phyloP scores from a whole-genome alignment of 2,797 vertebrate species.

The Neoniphon sammara region DNA sequence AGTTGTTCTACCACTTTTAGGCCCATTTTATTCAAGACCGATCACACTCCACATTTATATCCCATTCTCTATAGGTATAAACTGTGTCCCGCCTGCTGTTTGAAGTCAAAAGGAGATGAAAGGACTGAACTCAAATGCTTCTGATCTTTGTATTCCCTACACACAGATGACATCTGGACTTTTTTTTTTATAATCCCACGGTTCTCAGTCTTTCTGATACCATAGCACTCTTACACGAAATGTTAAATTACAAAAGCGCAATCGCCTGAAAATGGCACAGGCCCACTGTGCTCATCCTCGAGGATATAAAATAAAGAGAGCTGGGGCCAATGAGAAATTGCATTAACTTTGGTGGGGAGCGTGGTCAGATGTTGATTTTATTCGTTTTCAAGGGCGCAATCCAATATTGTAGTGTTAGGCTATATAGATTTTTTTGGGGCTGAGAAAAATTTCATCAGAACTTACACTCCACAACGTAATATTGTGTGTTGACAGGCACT shows the following conservation, averaged over 20 bases:
- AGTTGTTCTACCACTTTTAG: too few relatives aligned
- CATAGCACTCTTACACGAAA: too few relatives aligned
- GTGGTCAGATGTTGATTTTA: neutral
- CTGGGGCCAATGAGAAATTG: neutral
- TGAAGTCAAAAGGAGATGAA: too few relatives aligned
- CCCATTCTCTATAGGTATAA: too few relatives aligned
- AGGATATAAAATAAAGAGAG: neutral
- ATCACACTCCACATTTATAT: too few relatives aligned
- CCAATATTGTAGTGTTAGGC: neutral
- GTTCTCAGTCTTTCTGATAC: too few relatives aligned
- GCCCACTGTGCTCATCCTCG: neutral
- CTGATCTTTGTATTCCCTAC: too few relatives aligned
- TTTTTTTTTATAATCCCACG: too few relatives aligned
- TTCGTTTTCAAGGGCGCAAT: neutral
- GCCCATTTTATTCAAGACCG: too few relatives aligned
- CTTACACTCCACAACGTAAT: neutral
- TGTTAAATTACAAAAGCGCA: neutral
- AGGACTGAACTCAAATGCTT: too few relatives aligned
- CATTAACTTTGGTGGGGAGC: neutral
- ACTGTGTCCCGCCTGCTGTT: too few relatives aligned
- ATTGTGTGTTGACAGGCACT: conserved; percentile 2
- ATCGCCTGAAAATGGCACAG: neutral
- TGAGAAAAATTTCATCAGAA: neutral
- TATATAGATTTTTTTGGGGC: neutral
- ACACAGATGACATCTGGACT: too few relatives aligned